These are phyloP conservation scores for Oncorhynchus gorbuscha DNA, from an alignment of 2,113 vertebrate species.

Conservation along the genomic window DNA sequence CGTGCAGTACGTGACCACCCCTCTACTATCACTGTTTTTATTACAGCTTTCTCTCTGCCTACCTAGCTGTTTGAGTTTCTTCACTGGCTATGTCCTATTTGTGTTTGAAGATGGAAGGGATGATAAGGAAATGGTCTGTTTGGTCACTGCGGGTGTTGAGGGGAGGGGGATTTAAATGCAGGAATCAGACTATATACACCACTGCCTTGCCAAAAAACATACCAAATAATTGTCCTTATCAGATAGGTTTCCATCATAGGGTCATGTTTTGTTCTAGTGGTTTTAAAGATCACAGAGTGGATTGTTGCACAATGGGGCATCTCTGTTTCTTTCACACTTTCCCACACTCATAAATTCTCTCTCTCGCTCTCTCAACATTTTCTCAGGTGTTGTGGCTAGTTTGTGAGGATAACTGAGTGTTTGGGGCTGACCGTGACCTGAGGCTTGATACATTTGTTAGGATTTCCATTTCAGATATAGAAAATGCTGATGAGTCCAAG, in stretches of 20 bases:
- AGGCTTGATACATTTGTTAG: slow-evolving; percentile 64
- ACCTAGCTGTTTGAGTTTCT: slow-evolving; percentile 25
- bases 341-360: not conserved
- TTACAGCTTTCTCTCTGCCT: slow-evolving; percentile 21
- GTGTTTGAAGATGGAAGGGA: slow-evolving; percentile 14
- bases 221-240: not conserved
- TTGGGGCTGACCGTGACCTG: slow-evolving; percentile 56
- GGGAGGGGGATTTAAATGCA: slow-evolving; percentile 22
- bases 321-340: not conserved
- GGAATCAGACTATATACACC: slow-evolving; percentile 9
- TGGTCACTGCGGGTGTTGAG: slow-evolving; percentile 35
- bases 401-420: slow-evolving; percentile 5
- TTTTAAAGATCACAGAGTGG: slow-evolving; percentile 16
- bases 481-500: slow-evolving; percentile 72
- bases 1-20: slow-evolving; percentile 6
- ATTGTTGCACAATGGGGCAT: not conserved
- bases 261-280: slow-evolving; percentile 13
- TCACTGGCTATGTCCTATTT: slow-evolving; percentile 15
- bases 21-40: slow-evolving; percentile 19
- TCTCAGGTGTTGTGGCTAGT: slow-evolving; percentile 8
- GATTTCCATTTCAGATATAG: slow-evolving; percentile 76
- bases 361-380: not conserved
- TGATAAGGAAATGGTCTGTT: not conserved
- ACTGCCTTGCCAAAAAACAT: slow-evolving; percentile 29
- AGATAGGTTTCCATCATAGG: slow-evolving; percentile 4